These are phyloP conservation scores for Nothobranchius kuhntae DNA, from an alignment of 2,113 vertebrate species.

Conservation along the genomic window DNA sequence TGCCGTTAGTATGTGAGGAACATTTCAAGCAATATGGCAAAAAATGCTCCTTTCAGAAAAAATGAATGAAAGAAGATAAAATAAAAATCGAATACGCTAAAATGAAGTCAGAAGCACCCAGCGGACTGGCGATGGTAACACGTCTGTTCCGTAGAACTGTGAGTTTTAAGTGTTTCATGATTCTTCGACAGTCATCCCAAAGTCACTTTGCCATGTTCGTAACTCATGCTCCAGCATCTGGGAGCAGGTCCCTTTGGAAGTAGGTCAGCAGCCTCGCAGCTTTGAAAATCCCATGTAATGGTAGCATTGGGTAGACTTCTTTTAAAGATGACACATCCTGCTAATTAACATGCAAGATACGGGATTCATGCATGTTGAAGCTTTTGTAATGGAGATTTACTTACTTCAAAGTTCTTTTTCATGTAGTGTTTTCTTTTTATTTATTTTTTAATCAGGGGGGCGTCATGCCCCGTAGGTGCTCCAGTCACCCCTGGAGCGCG, in stretches of 20 bases:
- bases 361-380: slow-evolving; percentile 12
- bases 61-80: no score
- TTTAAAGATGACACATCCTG: slow-evolving; percentile 30
- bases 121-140: no score
- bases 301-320: slow-evolving; percentile 14
- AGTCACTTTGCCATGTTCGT: slow-evolving; percentile 15
- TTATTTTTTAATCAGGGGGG: slow-evolving; percentile 1
- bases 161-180: background rate
- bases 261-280: background rate
- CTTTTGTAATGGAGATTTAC: slow-evolving; percentile 60
- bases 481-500: background rate
- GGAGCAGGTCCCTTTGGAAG: slow-evolving; percentile 18
- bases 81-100: background rate
- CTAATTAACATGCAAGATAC: slow-evolving; percentile 36
- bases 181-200: slow-evolving; percentile 13
- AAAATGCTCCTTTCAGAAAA: no score
- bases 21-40: no score
- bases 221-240: background rate
- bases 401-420: slow-evolving; percentile 47
- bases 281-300: slow-evolving; percentile 26
- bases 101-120: background rate
- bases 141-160: no score
- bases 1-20: no score
- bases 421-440: slow-evolving; percentile 22
- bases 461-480: slow-evolving; percentile 3